Evolutionary conservation across 2,888 invertebrate genomes (phyloP).

Genomic region (Laspeyria flexula): DNA sequence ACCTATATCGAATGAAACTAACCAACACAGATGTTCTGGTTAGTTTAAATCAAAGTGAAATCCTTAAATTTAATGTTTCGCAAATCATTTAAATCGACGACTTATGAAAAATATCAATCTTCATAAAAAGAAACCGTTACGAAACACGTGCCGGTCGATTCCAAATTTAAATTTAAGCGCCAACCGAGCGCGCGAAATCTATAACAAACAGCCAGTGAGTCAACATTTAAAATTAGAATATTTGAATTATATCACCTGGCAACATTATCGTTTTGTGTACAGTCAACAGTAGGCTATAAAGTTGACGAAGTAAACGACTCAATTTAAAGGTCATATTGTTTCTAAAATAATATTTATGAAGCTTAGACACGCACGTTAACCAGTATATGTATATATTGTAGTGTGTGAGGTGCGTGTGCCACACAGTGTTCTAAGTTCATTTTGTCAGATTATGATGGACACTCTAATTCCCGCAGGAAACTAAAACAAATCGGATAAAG

Average conservation of each 20-base stretch:
- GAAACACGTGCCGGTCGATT: slow-evolving; percentile 54
- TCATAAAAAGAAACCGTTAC: slow-evolving; percentile 47
- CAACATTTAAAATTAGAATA: slow-evolving; percentile 57
- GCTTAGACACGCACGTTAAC: background rate
- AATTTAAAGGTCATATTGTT: slow-evolving; percentile 5
- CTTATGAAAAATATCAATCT: slow-evolving; percentile 17
- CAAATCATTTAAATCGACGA: slow-evolving; percentile 18
- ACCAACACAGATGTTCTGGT: slow-evolving; percentile 1
- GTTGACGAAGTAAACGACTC: slow-evolving; percentile 18
- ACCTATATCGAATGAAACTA: background rate
- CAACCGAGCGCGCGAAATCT: slow-evolving; percentile 57
- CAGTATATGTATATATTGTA: background rate
- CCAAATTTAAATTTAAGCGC: slow-evolving; percentile 72
- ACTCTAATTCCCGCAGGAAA: background rate
- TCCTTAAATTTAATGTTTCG: background rate
- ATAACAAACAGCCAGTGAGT: slow-evolving; percentile 64
- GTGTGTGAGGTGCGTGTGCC: background rate
- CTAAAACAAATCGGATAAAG: too few relatives aligned
- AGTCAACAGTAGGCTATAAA: slow-evolving; percentile 18
- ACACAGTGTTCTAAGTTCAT: too few relatives aligned
- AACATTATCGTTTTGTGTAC: slow-evolving; percentile 50
- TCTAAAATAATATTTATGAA: slow-evolving; percentile 1
- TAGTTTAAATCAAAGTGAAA: background rate
- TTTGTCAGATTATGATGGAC: background rate
- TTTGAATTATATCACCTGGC: slow-evolving; percentile 67